Evolutionary conservation across 2,113 vertebrate genomes (phyloP), one percentile per base, ranked within the genome.

Genomic region (Leptobrachium leishanense): DNA sequence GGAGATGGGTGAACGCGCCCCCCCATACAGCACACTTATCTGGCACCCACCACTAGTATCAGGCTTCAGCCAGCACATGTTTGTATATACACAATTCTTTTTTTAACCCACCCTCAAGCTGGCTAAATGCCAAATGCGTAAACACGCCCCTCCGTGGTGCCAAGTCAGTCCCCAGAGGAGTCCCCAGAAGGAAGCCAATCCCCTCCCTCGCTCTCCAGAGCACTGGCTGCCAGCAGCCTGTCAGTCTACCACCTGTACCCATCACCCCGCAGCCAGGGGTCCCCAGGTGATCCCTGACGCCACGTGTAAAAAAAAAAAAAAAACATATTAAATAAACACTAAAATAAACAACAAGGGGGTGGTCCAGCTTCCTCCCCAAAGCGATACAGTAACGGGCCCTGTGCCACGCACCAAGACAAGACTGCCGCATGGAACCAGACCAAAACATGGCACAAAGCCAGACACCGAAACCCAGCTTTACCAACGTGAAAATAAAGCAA

Each of bases 121-220:
- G 50, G 11, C 42, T 2, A 7, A 0, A 12, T 62, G 78, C 62
- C 78, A 81, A 81, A 53, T 63, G 72, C 50, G 72, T 65, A 68
- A 31, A 50, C 78, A 81, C 78, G 50, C 64, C 20, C 72, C 72
- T 70, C 64, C 74, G 68, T 71, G 20, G 72, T 74, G 65, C 66
- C 72, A 74, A 62, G 43, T 53, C 78, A 69, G 73, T 74, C 78
- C 78, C 72, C 63, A 59, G 77, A 79, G 77, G 77, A 79, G 77
- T 68, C 77, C 43, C 46, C 46, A 67, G 50, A 70, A 54, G 63
- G 6, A 50, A 79, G 63, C 71, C 78, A 68, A 43, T 72, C 78
- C 55, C 69, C 64, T 46, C 64, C 50, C 20, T 31, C 20, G 20
- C 20, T 31, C 20, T 53, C 31, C 50, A 39, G 5, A 70, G 50